phyloP scores from a whole-genome alignment of 2,888 invertebrate genomes.

The Venusia cambrica region DNA sequence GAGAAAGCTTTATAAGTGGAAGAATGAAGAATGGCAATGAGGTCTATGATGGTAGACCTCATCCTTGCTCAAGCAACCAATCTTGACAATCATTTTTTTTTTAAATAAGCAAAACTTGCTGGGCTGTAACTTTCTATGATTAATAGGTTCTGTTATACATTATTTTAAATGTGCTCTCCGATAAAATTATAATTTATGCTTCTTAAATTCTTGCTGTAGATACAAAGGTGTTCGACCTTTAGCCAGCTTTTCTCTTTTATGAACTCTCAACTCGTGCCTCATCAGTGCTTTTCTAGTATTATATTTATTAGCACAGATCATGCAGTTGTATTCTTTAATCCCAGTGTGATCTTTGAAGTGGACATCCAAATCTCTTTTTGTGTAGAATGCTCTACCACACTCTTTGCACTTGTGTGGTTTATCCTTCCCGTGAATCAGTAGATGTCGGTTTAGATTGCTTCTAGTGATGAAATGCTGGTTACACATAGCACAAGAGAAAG shows the following conservation, averaged over 20 bases:
- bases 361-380: constrained; percentile 46
- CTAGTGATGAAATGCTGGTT: constrained; percentile 48
- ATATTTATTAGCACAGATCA: constrained; percentile 54
- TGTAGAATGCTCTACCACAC: constrained; percentile 52
- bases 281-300: constrained; percentile 53
- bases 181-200: no score
- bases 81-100: no score
- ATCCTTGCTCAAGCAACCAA: no score
- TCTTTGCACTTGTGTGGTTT: constrained; percentile 51
- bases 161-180: no score
- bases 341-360: constrained; percentile 59
- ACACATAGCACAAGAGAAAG: constrained; percentile 55
- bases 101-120: no score
- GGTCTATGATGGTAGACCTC: no score
- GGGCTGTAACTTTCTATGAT: no score
- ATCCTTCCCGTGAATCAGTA: constrained; percentile 52
- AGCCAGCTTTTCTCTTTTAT: constrained; percentile 57
- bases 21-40: no score
- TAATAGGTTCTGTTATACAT: no score
- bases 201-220: constrained; percentile 42
- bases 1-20: no score
- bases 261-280: constrained; percentile 57
- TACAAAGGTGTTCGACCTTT: constrained; percentile 61
- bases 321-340: constrained; percentile 50
- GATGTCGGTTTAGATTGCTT: constrained; percentile 58